A percentile compares a stretch with the other conserved stretches of the same genome.
phyloP scores from a whole-genome alignment of 2,797 vertebrate genomes.

The Dryobates pubescens region DNA sequence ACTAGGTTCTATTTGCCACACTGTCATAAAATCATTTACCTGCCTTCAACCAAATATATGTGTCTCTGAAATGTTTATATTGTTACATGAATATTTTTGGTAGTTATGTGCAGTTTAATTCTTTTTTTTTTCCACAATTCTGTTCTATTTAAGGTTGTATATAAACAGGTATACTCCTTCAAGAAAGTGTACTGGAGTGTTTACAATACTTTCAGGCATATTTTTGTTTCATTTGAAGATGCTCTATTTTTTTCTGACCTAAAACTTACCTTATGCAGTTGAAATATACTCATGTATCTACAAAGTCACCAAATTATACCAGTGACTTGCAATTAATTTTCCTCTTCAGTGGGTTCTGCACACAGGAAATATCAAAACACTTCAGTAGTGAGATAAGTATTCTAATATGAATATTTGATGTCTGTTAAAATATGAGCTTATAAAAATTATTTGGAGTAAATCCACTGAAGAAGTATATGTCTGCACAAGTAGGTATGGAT shows the following conservation, averaged over 20 bases:
- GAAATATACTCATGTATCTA: background rate
- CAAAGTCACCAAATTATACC: background rate
- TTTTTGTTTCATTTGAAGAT: background rate
- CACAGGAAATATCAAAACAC: background rate
- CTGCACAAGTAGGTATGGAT: background rate
- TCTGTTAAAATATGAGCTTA: background rate
- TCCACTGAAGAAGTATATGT: background rate
- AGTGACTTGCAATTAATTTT: background rate
- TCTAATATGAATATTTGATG: background rate
- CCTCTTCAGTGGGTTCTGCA: background rate
- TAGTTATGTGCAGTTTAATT: background rate
- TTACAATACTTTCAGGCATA: background rate
- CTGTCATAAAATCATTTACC: background rate
- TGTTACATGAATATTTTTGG: background rate
- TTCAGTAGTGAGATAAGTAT: background rate
- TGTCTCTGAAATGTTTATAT: background rate
- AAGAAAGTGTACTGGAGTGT: background rate
- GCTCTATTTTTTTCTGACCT: background rate
- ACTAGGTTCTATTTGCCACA: background rate
- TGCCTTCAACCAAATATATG: background rate
- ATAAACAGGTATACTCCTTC: background rate
- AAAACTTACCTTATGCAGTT: background rate
- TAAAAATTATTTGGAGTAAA: background rate
- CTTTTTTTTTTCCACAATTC: background rate
- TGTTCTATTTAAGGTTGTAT: fast-evolving